Evolutionary conservation across 1,140 invertebrate genomes (phyloP).

Genomic region (Holcopasites calliopsidis): DNA sequence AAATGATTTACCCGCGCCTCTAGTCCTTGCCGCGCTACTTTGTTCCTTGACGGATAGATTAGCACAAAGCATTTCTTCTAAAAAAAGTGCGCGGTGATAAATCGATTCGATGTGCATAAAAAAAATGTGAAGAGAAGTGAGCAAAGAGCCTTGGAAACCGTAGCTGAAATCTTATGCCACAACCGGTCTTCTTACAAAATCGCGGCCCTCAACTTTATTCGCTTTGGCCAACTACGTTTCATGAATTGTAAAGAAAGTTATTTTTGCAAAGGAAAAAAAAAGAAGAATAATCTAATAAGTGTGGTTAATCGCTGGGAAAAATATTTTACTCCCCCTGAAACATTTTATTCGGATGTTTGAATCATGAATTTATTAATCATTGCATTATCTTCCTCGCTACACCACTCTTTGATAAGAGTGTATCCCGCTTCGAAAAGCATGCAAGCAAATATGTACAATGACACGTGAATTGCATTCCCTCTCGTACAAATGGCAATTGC

Average conservation of each 20-base stretch:
- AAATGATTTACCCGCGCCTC: not conserved
- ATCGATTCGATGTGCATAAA: too few species aligned
- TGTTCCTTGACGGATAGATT: not conserved
- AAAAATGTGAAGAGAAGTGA: too few species aligned
- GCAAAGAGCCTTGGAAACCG: constrained; percentile 29
- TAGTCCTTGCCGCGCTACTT: too few species aligned
- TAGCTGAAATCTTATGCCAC: not conserved
- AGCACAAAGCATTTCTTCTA: too few species aligned
- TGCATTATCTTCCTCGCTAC: not conserved
- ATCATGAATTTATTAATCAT: too few species aligned
- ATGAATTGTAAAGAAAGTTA: constrained; percentile 1
- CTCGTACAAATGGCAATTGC: constrained; percentile 38
- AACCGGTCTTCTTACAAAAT: constrained; percentile 58
- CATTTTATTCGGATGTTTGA: not conserved
- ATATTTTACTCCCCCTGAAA: not conserved
- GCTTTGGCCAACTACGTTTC: not conserved
- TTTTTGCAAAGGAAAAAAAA: not conserved
- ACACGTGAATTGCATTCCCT: not conserved
- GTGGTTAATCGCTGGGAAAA: not conserved
- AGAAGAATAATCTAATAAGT: not conserved
- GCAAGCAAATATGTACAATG: too few species aligned
- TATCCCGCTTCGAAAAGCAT: too few species aligned
- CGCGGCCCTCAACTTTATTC: constrained; percentile 30
- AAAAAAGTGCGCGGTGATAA: too few species aligned
- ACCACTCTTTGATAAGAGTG: not conserved